phyloP scores from a whole-genome alignment of 1,140 invertebrate genomes.

The Cephus cinctus region DNA sequence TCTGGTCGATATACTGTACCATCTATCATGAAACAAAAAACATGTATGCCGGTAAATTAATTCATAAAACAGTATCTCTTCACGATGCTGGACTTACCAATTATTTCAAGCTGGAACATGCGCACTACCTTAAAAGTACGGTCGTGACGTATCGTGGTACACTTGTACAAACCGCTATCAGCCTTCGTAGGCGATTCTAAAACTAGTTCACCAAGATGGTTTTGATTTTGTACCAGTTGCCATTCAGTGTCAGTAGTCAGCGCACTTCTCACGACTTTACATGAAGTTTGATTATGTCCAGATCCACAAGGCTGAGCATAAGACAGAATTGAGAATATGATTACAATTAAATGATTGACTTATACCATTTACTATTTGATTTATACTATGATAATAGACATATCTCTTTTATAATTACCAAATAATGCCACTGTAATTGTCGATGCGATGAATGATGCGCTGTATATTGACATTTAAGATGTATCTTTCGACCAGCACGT shows the following conservation, averaged over 20 bases:
- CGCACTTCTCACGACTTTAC: not conserved
- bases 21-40: not conserved
- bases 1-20: not conserved
- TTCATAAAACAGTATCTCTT: too few species aligned
- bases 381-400: not conserved
- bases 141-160: not conserved
- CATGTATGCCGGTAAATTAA: too few species aligned
- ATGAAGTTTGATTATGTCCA: not conserved
- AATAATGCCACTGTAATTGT: not conserved
- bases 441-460: not conserved
- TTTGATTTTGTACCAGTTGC: constrained; percentile 1
- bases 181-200: not conserved
- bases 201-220: not conserved
- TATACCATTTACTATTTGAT: not conserved
- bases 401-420: constrained; percentile 3
- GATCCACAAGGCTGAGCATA: not conserved
- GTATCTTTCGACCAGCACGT: not conserved
- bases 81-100: too few species aligned
- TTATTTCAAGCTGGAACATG: constrained; percentile 5
- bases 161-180: constrained; percentile 3
- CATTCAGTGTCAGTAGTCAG: constrained; percentile 1
- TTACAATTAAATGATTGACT: not conserved
- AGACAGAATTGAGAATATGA: not conserved
- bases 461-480: not conserved
- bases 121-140: constrained; percentile 1